phyloP scores from a whole-genome alignment of 35 echinoderm and acorn worm genomes.

The Heliocidaris erythrogramma region DNA sequence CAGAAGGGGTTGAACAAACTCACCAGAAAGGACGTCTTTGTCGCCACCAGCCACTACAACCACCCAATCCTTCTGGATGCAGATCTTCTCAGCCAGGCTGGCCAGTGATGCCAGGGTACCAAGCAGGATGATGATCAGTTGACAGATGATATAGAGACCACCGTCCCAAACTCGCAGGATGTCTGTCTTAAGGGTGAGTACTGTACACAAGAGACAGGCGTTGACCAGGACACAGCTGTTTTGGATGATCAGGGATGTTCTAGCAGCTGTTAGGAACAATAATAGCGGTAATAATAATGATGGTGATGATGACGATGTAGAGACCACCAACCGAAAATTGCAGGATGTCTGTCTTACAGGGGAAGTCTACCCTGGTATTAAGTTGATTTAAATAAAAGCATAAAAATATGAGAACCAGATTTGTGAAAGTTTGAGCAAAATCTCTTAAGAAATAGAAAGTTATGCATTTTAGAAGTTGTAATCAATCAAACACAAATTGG shows the following conservation, averaged over 20 bases:
- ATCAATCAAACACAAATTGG: background rate
- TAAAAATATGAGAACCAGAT: background rate
- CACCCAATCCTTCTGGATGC: slow-evolving; percentile 98
- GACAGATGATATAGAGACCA: slow-evolving; percentile 55
- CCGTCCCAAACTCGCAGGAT: slow-evolving; percentile 45
- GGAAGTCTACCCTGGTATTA: background rate
- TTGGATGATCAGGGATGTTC: slow-evolving; percentile 79
- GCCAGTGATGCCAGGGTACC: slow-evolving; percentile 73
- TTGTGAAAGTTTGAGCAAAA: background rate
- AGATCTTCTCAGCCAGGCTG: slow-evolving; percentile 79
- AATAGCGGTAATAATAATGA: background rate
- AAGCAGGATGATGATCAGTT: slow-evolving; percentile 69
- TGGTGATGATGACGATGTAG: slow-evolving; percentile 61
- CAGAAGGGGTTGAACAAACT: background rate
- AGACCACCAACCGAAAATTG: slow-evolving; percentile 44
- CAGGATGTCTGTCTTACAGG: slow-evolving; percentile 23
- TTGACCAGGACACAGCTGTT: slow-evolving; percentile 74
- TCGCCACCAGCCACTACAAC: slow-evolving; percentile 76
- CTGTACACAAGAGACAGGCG: slow-evolving; percentile 59
- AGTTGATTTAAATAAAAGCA: background rate
- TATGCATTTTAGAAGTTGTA: background rate
- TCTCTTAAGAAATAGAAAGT: background rate
- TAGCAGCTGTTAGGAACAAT: slow-evolving; percentile 54
- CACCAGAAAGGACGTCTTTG: slow-evolving; percentile 73
- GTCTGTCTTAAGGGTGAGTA: slow-evolving; percentile 48